Evolutionary conservation across 1,140 invertebrate genomes (phyloP), one percentile per base, ranked within the genome.

Genomic region (Laupala kohalensis): DNA sequence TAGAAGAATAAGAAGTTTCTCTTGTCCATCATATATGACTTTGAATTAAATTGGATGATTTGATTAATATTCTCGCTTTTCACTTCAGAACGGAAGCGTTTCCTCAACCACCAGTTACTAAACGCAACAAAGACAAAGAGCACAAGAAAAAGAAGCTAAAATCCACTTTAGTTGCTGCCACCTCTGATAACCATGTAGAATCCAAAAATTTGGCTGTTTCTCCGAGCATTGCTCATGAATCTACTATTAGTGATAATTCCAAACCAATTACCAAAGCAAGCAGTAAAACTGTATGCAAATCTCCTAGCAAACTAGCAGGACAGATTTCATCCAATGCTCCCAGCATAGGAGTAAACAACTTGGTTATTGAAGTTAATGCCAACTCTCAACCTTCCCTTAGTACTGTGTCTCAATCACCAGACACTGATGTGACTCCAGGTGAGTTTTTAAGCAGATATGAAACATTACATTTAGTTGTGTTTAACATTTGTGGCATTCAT

Each of bases 91-190:
- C 79, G 77, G 81, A 83, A 64, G 79, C 79, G 67, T 74, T 78
- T 37, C 78, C 79, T 13, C 81, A 81, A 72, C 78, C 80, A 28
- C 4, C n/a, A 2, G 53, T 65, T 2, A 65, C 80, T 65, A 83
- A 83, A 74, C 78, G 79, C 27, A 74, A 75, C 70, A 85, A 84
- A 78, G 81, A 83, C n/a, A 83, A 84, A 73, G 83, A 85, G 67
- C 74, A 78, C 71, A 85, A 84, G 76, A 84, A 84, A 76, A 86
- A 84, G 72, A 85, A 84, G 76, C 69, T 75, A 64, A 75, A 76
- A 63, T 76, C 79, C 24, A 71, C 70, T 53, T 72, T 76, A 69
- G 72, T 68, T 6, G 64, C 65, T 13, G 37, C 71, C 6, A 12
- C 70, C 6, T 13, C 37, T 13, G 37, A 53, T 19, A 9, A 53